Evolutionary conservation across 2,797 vertebrate species (phyloP).

Genomic region (Sibirionetta formosa): DNA sequence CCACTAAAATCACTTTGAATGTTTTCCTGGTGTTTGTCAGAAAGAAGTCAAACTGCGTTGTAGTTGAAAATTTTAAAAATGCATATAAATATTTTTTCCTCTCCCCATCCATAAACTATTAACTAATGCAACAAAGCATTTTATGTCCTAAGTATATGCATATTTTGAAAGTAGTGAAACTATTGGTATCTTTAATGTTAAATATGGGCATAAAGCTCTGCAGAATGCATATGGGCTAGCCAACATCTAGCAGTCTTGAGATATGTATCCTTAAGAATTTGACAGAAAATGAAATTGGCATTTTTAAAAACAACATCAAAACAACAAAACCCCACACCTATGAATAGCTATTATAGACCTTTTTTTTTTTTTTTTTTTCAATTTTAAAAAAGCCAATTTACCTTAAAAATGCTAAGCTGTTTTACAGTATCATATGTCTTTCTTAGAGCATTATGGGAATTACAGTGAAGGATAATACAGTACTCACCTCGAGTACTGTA

Average conservation of each 20-base stretch:
- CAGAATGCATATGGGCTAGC: neutral
- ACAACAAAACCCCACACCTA: accelerated
- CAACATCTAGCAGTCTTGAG: neutral
- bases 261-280: neutral
- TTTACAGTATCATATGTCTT: neutral
- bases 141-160: neutral
- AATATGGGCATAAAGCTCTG: neutral
- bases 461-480: neutral
- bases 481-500: too few relatives aligned
- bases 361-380: neutral
- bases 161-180: neutral
- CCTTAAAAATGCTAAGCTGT: neutral
- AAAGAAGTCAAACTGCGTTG: neutral
- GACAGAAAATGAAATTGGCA: neutral
- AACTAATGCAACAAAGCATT: neutral
- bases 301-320: neutral
- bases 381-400: neutral
- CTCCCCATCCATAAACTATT: neutral
- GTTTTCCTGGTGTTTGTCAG: neutral
- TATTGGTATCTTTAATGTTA: neutral
- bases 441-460: neutral
- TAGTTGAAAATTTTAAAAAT: neutral
- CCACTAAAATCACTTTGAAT: neutral
- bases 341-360: neutral
- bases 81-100: neutral